A percentile compares a stretch with the other conserved stretches of the same genome.
These are phyloP conservation scores for Danaus plexippus DNA, from an alignment of 1,140 invertebrate species.

Conservation along the genomic window DNA sequence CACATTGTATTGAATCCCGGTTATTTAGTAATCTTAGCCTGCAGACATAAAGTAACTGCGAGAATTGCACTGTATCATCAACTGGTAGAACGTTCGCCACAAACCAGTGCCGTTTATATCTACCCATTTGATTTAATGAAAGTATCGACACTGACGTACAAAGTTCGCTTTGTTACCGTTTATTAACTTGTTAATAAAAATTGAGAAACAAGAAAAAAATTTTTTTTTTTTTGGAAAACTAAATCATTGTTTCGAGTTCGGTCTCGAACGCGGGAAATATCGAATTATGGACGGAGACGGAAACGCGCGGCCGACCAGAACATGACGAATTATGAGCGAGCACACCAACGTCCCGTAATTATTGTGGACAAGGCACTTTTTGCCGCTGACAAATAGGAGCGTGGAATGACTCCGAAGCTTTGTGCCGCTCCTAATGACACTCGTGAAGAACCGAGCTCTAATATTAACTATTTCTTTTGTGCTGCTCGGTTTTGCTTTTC, in stretches of 20 bases:
- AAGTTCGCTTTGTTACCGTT: too few relatives aligned
- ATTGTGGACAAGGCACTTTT: constrained; percentile 70
- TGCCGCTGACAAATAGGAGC: constrained; percentile 67
- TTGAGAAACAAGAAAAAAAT: too few relatives aligned
- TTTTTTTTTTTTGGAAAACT: background rate
- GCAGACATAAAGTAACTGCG: too few relatives aligned
- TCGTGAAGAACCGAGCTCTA: constrained; percentile 56
- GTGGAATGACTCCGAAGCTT: constrained; percentile 63
- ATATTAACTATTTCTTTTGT: constrained; percentile 72
- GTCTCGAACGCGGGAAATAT: constrained; percentile 59
- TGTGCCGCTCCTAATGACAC: constrained; percentile 67
- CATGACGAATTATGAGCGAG: constrained; percentile 68
- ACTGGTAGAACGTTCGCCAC: background rate
- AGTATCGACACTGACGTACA: too few relatives aligned
- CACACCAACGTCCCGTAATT: constrained; percentile 68
- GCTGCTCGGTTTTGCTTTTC: constrained; percentile 49
- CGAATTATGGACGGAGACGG: constrained; percentile 64
- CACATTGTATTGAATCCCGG: too few relatives aligned
- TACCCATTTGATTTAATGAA: background rate
- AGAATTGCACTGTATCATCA: too few relatives aligned
- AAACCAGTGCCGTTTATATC: constrained; percentile 5
- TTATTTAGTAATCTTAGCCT: too few relatives aligned
- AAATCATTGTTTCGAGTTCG: constrained; percentile 34
- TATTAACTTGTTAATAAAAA: too few relatives aligned
- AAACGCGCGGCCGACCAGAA: constrained; percentile 64